Conservation (phyloP, 2,113 vertebrate species). For the Hyperopisus bebe region DNA sequence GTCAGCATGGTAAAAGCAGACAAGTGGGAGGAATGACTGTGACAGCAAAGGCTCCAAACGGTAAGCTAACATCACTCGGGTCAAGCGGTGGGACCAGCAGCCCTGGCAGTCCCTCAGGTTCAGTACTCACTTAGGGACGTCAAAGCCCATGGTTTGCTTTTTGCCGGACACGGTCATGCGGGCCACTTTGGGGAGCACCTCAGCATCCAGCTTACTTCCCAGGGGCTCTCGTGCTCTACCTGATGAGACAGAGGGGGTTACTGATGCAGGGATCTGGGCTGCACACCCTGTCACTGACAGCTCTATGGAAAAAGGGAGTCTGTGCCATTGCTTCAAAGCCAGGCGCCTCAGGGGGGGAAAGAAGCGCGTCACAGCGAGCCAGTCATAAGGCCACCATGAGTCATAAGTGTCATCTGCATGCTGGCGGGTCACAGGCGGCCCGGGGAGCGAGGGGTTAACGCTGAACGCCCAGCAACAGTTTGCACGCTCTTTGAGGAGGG, state of each 20-base stretch:
- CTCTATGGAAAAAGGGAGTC: neutral
- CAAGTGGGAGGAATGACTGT: neutral
- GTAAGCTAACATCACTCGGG: neutral
- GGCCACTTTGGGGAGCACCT: conserved; percentile 89
- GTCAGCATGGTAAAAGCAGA: neutral
- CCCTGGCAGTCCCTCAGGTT: neutral
- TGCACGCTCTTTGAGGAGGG: neutral
- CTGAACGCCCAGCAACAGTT: conserved; percentile 26
- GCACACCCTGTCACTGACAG: neutral
- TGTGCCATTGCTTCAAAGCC: neutral
- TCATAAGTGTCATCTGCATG: conserved; percentile 31
- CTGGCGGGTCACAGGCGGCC: conserved; percentile 30
- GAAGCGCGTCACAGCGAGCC: neutral
- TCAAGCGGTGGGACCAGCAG: neutral
- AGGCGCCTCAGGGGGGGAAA: neutral
- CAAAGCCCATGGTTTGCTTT: conserved; percentile 95
- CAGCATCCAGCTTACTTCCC: conserved; percentile 69
- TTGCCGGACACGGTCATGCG: conserved; percentile 96
- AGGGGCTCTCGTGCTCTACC: conserved; percentile 73
- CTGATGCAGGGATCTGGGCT: neutral
- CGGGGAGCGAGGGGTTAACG: conserved; percentile 44
- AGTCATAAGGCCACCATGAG: conserved; percentile 41
- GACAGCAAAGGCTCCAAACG: neutral
- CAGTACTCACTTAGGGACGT: conserved; percentile 78
- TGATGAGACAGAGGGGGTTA: conserved; percentile 40